Conservation (phyloP, 2,113 vertebrate genomes). For the Phainopepla nitens region DNA sequence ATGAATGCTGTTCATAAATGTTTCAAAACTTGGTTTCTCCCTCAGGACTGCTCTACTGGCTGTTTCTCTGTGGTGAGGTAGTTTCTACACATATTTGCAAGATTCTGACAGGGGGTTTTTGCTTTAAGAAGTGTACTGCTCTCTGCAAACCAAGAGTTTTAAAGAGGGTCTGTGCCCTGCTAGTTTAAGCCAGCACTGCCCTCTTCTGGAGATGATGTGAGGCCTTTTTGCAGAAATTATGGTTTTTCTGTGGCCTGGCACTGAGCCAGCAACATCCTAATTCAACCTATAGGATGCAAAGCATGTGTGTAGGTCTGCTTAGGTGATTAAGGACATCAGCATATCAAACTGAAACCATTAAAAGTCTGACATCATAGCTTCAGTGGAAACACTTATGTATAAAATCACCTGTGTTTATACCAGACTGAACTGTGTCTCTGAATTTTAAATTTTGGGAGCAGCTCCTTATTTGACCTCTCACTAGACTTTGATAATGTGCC, state of each 20-base stretch:
- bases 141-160: background rate
- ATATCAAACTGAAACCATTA: background rate
- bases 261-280: background rate
- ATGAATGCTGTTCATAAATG: background rate
- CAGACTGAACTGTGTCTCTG: background rate
- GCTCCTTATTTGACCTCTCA: background rate
- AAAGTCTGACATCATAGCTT: background rate
- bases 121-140: background rate
- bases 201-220: constrained; percentile 36
- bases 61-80: background rate
- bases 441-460: background rate
- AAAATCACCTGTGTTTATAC: background rate
- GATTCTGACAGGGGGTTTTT: background rate
- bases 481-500: background rate
- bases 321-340: background rate
- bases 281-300: background rate
- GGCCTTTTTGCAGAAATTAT: background rate
- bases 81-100: background rate
- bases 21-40: background rate
- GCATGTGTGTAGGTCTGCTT: background rate
- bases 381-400: background rate
- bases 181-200: constrained; percentile 60
- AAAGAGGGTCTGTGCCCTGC: background rate
- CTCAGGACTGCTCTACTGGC: background rate
- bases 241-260: background rate